Percentiles rank a stretch among this genome's conserved stretches.
Conservation (phyloP, 1,140 invertebrate species). For the Magallana gigas region DNA sequence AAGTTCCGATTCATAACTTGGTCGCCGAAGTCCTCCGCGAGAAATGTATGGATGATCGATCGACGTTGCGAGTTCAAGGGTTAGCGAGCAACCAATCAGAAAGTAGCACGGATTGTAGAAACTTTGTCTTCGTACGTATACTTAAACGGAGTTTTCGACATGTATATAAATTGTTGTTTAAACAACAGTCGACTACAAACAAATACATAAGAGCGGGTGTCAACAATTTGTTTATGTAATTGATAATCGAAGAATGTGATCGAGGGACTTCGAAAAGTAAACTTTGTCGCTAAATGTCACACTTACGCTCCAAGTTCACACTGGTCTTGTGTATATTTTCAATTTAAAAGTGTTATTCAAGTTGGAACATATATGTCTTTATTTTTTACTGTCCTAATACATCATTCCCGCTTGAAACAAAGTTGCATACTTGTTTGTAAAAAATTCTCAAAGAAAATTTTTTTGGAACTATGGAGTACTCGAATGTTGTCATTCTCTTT, state of each 20-base stretch:
- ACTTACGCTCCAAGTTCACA: background rate
- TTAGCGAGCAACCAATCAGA: constrained; percentile 11
- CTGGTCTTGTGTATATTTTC: background rate
- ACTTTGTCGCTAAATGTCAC: background rate
- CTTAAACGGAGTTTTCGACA: constrained; percentile 5
- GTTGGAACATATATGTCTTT: background rate
- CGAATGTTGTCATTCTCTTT: no score
- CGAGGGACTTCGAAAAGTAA: background rate
- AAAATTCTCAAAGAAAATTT: background rate
- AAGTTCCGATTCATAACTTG: constrained; percentile 21
- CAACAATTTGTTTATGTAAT: constrained; percentile 24
- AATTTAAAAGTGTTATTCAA: background rate
- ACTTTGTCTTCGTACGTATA: background rate
- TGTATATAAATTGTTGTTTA: constrained; percentile 25
- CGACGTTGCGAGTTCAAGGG: background rate
- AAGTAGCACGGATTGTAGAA: background rate
- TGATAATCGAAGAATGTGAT: constrained; percentile 8
- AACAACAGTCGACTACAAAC: constrained; percentile 21
- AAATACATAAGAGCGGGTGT: constrained; percentile 14
- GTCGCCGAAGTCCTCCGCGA: constrained; percentile 1
- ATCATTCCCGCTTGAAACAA: background rate
- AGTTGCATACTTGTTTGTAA: background rate
- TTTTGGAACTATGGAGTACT: no score
- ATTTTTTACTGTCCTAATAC: background rate
- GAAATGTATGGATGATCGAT: constrained; percentile 35